phyloP scores from a whole-genome alignment of 1,140 invertebrate genomes.

The Drosophila sucinea region DNA sequence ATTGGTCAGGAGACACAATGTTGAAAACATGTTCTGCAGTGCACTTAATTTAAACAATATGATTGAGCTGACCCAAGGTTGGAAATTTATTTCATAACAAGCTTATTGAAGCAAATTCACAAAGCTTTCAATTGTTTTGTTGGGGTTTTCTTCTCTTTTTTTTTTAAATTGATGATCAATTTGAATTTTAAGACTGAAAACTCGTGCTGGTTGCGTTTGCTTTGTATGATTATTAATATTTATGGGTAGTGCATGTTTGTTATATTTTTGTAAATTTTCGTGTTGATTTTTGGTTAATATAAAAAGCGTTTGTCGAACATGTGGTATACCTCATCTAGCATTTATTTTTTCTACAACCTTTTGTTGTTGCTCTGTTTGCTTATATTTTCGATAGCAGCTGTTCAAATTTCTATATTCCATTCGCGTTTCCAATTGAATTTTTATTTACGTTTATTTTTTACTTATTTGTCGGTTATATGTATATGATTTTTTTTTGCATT shows the following conservation, averaged over 20 bases:
- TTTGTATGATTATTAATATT: neutral
- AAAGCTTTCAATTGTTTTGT: too few relatives aligned
- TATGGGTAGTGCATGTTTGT: constrained; percentile 18
- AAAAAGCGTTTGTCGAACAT: constrained; percentile 21
- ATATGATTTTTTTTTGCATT: neutral
- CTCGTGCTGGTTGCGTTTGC: too few relatives aligned
- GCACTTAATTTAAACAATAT: neutral
- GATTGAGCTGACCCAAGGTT: neutral
- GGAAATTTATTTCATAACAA: too few relatives aligned
- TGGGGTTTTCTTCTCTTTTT: too few relatives aligned
- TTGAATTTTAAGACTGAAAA: too few relatives aligned
- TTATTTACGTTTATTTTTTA: constrained; percentile 25
- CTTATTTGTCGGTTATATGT: neutral
- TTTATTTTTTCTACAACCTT: constrained; percentile 16
- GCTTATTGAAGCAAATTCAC: too few relatives aligned
- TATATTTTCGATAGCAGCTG: constrained; percentile 56
- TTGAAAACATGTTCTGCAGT: neutral
- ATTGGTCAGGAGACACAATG: constrained; percentile 38
- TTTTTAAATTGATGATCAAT: too few relatives aligned
- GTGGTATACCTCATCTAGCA: constrained; percentile 13
- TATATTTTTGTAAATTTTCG: neutral
- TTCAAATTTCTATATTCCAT: constrained; percentile 56
- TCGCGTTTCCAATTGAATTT: constrained; percentile 37
- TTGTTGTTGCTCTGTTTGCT: constrained; percentile 40
- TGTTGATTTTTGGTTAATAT: constrained; percentile 45